Evolutionary conservation across 2,113 vertebrate genomes (phyloP).

Genomic region (Bos javanicus): DNA sequence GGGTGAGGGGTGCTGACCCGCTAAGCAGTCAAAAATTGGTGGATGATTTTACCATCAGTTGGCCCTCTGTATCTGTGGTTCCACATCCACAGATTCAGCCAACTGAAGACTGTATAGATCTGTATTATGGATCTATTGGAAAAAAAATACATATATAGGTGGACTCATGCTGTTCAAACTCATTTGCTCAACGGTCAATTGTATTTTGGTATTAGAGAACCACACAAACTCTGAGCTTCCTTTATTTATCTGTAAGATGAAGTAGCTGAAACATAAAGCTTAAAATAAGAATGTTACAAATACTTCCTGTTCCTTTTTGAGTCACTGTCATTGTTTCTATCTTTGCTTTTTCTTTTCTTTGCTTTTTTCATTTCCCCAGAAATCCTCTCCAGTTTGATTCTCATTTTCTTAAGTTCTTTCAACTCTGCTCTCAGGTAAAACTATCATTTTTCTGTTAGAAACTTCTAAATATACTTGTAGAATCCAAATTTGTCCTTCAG

Average conservation of each 20-base stretch:
- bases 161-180: not conserved
- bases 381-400: not conserved
- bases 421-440: not conserved
- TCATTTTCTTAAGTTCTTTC: not conserved
- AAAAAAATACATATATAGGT: not conserved
- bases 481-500: not conserved
- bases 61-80: not conserved
- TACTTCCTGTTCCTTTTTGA: not conserved
- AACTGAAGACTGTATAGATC: not conserved
- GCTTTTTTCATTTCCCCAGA: not conserved
- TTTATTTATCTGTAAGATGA: not conserved
- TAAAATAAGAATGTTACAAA: not conserved
- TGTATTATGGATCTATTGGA: not conserved
- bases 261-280: not conserved
- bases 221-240: not conserved
- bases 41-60: not conserved
- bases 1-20: not conserved
- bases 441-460: not conserved
- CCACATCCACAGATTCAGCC: not conserved
- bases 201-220: not conserved
- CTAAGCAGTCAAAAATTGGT: not conserved
- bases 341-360: not conserved
- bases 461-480: not conserved
- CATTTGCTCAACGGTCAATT: not conserved
- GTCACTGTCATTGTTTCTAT: not conserved